A percentile compares a stretch with the other conserved stretches of the same genome.
Conservation (phyloP, 2,797 vertebrate genomes). For the Sebastes oblongus region DNA sequence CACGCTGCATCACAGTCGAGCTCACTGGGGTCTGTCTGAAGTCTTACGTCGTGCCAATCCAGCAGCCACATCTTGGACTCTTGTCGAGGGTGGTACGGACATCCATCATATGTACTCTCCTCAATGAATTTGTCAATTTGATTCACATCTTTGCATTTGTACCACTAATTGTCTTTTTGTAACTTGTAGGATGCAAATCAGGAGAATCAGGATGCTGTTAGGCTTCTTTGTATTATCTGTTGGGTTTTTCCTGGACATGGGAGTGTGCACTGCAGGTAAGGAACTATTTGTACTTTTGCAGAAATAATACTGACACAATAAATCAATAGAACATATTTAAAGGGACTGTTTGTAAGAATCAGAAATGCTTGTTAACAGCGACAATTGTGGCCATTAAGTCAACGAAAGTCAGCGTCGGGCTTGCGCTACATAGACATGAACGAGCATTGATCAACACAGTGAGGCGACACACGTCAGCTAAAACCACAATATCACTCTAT, state of each 20-base stretch:
- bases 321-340: too few species aligned
- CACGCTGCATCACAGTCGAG: conserved; percentile 13
- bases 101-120: neutral
- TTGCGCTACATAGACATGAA: too few species aligned
- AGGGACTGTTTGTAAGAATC: too few species aligned
- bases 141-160: neutral
- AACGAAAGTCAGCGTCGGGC: too few species aligned
- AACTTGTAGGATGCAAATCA: conserved; percentile 46
- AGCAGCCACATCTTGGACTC: conserved; percentile 35
- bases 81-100: conserved; percentile 36
- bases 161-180: conserved; percentile 3
- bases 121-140: neutral
- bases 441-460: too few species aligned
- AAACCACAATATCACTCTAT: too few species aligned
- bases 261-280: conserved; percentile 76
- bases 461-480: too few species aligned
- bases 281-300: neutral
- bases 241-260: conserved; percentile 60
- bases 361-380: too few species aligned
- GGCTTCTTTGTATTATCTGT: conserved; percentile 51
- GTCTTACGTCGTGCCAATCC: conserved; percentile 10
- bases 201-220: conserved; percentile 48
- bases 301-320: neutral
- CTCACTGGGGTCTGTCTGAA: conserved; percentile 29
- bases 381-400: too few species aligned